Evolutionary conservation across 2,888 invertebrate genomes (phyloP).

Genomic region (Acrocera orbiculus): DNA sequence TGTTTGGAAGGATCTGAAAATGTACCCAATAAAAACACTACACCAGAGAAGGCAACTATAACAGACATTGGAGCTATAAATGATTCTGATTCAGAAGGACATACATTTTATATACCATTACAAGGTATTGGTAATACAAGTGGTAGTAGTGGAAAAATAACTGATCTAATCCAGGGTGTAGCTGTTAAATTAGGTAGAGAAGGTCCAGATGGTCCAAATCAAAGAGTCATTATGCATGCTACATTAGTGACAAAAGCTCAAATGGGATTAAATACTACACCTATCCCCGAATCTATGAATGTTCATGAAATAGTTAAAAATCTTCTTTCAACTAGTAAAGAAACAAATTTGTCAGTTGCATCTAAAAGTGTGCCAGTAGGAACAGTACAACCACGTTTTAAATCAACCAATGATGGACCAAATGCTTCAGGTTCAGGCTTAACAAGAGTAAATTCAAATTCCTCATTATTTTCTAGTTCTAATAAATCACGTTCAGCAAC

Average conservation of each 20-base stretch:
- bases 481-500: conserved; percentile 22
- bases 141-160: conserved; percentile 18
- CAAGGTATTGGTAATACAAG: conserved; percentile 31
- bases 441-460: conserved; percentile 29
- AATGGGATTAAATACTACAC: conserved; percentile 28
- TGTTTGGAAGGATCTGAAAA: conserved; percentile 32
- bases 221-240: conserved; percentile 42
- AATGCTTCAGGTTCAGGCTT: conserved; percentile 14
- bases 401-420: conserved; percentile 14
- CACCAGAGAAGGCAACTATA: conserved; percentile 6
- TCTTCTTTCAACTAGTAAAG: conserved; percentile 19
- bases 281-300: conserved; percentile 26
- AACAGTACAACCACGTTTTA: conserved; percentile 37
- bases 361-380: conserved; percentile 33
- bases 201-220: conserved; percentile 43
- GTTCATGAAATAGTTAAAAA: conserved; percentile 30
- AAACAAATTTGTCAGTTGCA: conserved; percentile 9
- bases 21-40: conserved; percentile 13
- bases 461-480: conserved; percentile 27
- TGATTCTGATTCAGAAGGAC: conserved; percentile 37
- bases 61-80: conserved; percentile 22
- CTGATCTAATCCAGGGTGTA: conserved; percentile 40
- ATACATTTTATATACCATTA: conserved; percentile 46
- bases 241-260: conserved; percentile 44
- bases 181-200: conserved; percentile 46